Percentiles rank a stretch among this genome's conserved stretches.
Conservation (phyloP, 2,888 invertebrate species). For the Salticus scenicus region DNA sequence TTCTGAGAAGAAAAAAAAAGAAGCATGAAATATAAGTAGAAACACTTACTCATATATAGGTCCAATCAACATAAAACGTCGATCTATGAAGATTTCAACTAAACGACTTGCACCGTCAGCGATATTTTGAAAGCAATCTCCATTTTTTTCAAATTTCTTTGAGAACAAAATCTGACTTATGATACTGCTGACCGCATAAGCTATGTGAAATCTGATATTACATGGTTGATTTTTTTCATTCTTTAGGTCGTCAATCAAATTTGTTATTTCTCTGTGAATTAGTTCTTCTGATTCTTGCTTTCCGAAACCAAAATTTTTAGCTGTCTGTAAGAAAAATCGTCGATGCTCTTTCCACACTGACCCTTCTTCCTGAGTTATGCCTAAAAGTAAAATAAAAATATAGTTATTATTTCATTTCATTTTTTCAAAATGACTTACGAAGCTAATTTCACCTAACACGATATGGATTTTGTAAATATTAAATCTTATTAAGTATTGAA, state of each 20-base stretch:
- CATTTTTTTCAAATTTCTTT: constrained; percentile 20
- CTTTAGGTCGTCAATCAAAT: constrained; percentile 33
- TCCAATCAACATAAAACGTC: background rate
- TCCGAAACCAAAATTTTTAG: constrained; percentile 78
- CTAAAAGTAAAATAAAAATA: constrained; percentile 76
- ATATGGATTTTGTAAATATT: no score
- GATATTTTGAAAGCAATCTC: constrained; percentile 1
- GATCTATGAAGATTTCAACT: background rate
- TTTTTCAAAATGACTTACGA: no score
- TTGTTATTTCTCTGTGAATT: constrained; percentile 36
- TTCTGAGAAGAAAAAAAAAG: no score
- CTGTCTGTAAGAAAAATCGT: constrained; percentile 81
- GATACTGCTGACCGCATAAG: constrained; percentile 72
- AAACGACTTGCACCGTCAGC: background rate
- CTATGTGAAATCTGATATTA: constrained; percentile 79
- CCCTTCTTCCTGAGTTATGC: constrained; percentile 84
- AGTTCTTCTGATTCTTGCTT: constrained; percentile 47
- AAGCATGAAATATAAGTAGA: no score
- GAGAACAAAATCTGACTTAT: constrained; percentile 39
- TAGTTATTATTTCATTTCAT: no score
- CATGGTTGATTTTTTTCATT: constrained; percentile 23
- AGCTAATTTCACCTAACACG: no score
- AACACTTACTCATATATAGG: background rate
- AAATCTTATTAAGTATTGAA: no score
- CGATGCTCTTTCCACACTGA: constrained; percentile 82